Base-by-base conservation (phyloP, 2,797 vertebrate species). In the Synaphobranchus kaupii region DNA sequence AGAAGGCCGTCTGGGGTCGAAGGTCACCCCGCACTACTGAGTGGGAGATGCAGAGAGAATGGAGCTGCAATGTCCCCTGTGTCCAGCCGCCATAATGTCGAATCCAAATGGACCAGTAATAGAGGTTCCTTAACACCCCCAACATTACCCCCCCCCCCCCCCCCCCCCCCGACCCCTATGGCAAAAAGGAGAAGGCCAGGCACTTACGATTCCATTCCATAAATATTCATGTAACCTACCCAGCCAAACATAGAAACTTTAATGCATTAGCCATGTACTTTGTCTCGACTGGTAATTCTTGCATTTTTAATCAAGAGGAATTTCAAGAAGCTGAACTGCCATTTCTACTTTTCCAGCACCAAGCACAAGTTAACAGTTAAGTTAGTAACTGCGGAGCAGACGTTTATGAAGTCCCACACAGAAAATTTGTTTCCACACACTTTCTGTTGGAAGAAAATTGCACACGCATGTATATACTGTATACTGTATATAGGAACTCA, bases 261-360 rank as follows among this genome's bases (percentile, higher is more conserved):
- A 85, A 85, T 76, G 73, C 58, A 85, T 88, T 68, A 81, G 47
- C 73, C 63, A 39, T 81, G 83, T 81, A 85, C 71, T 78, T 85
- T 84, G 71, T 84, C 87, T 81, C 73, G 54, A 39, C 87, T 88
- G 84, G 84, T 88, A 66, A 88, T 85, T 66, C 73, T 54, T 85
- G 87, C 66, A 85, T 88, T 54, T 88, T 85, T 81, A 82, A 88
- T 85, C 87, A 81, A 71, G 9, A 54, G 66, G 50, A 68, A 76
- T 84, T 31, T 84, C 22, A 68, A 71, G 63, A 44, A n/a, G 8
- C 17, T 50, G 63, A 81, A 31, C 52, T 47, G 28, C 9, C 9
- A 85, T 83, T 85, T 68, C 52, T 12, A 58, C 54, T 80, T 34
- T 80, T 52, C 8, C 28, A 78, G 25, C 56, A 58, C 39, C 20